phyloP scores from a whole-genome alignment of 1,140 invertebrate genomes.

The Metaphire vulgaris region DNA sequence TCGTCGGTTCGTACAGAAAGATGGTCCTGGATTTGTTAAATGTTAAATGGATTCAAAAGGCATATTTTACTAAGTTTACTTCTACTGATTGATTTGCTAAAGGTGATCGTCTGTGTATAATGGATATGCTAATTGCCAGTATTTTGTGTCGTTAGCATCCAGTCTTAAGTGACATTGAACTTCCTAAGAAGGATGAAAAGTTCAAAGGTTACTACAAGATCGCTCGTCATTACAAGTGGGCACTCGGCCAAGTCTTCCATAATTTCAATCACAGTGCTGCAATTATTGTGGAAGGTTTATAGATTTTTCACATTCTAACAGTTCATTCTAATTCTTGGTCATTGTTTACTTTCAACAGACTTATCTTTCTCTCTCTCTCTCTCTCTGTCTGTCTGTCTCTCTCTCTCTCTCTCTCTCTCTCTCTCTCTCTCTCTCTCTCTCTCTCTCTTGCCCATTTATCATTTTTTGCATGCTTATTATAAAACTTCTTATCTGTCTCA shows the following conservation, averaged over 20 bases:
- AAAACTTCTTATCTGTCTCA: not conserved
- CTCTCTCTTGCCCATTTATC: too few relatives aligned
- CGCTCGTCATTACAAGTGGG: constrained; percentile 91
- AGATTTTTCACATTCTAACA: not conserved
- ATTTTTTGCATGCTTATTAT: not conserved
- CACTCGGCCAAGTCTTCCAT: constrained; percentile 82
- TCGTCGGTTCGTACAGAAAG: too few relatives aligned
- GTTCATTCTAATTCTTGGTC: not conserved
- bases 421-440: not conserved
- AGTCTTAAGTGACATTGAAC: constrained; percentile 76
- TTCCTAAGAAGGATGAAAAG: constrained; percentile 81
- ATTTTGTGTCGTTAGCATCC: constrained; percentile 72
- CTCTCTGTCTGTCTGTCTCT: too few relatives aligned
- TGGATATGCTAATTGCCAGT: too few relatives aligned
- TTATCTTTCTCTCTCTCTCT: too few relatives aligned
- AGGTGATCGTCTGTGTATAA: too few relatives aligned
- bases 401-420: not conserved
- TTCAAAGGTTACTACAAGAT: constrained; percentile 96
- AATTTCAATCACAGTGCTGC: constrained; percentile 73
- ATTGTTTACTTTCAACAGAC: not conserved
- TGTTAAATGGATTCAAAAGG: too few relatives aligned
- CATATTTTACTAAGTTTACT: too few relatives aligned
- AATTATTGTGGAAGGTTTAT: constrained; percentile 75
- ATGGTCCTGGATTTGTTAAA: too few relatives aligned
- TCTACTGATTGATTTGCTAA: too few relatives aligned